Evolutionary conservation across 2,797 vertebrate genomes (phyloP), one percentile per base, ranked within the genome.

Genomic region (Bryconaethiops microstoma): DNA sequence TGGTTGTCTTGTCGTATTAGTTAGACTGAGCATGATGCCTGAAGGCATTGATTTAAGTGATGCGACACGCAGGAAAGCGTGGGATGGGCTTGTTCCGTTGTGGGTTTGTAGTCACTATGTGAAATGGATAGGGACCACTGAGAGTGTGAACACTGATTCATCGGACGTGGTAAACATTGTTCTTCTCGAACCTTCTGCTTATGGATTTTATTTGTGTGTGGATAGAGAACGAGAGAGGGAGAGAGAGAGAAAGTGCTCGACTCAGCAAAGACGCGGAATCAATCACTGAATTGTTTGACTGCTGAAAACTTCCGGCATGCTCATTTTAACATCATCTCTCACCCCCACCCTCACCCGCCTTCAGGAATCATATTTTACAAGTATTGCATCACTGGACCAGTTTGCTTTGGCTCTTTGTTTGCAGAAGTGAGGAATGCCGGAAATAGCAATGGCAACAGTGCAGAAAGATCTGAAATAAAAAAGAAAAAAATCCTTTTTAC

Each of bases 71-170:
- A 68, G 40, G 35, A 67, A 73, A 80, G 82, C 45, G 40, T 68
- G 74, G 40, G 42, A 77, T 55, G 57, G 19, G 60, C 40, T 65
- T 73, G 17, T 57, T 76, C 75, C 80, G 72, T 80, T 80, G 74
- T 52, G 25, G 60, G 5, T 59, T 67, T 76, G 77, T 72, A 40
- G 25, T 79, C 19, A 68, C 65, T 54, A 62, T 67, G 67, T 76
- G 71, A 75, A 73, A 79, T 74, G 64, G 79, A 80, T 83, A 76
- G 75, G 82, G 74, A 72, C 68, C 79, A 35, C 21, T 29, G 40
- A 80, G 54, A 70, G 67, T 76, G 73, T 72, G 73, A 72, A 73
- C 60, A 81, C 40, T 67, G 70, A 74, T 84, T 81, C 79, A 78
- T 81, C 76, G 65, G 57, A 81, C 75, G 63, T 74, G 67, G 59